Conservation (phyloP, 2,888 invertebrate species). For the Cheilosia vulpina region DNA sequence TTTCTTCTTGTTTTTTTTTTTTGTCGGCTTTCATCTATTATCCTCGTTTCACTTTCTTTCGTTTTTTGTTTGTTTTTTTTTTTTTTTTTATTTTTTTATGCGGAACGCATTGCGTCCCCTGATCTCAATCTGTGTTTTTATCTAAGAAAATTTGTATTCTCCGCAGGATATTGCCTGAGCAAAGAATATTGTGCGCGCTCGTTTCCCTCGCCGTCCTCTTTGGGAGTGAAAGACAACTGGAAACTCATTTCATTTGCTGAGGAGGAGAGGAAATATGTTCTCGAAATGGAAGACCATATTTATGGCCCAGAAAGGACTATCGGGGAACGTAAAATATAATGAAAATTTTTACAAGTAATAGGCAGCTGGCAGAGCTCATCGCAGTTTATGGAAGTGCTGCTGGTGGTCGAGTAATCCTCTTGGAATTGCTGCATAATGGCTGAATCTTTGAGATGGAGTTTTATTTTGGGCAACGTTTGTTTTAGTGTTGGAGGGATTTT, state of each 20-base stretch:
- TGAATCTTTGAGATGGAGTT: constrained; percentile 35
- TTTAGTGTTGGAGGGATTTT: neutral
- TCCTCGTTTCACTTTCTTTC: neutral
- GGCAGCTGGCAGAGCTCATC: constrained; percentile 42
- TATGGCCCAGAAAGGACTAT: constrained; percentile 60
- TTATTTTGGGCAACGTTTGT: neutral
- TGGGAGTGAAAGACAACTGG: constrained; percentile 2
- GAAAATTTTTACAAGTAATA: constrained; percentile 57
- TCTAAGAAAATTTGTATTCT: constrained; percentile 68
- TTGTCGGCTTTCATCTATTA: constrained; percentile 8
- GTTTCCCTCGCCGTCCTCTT: constrained; percentile 29
- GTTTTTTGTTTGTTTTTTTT: neutral
- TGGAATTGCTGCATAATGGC: constrained; percentile 59
- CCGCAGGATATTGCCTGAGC: constrained; percentile 68
- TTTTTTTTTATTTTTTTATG: constrained; percentile 10
- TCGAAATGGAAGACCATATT: constrained; percentile 56
- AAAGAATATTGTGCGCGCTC: constrained; percentile 61
- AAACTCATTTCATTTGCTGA: constrained; percentile 57
- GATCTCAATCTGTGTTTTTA: constrained; percentile 65
- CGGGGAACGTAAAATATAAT: constrained; percentile 70
- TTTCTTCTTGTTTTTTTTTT: neutral
- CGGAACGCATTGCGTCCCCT: constrained; percentile 34
- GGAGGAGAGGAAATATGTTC: constrained; percentile 61
- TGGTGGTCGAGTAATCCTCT: constrained; percentile 61
- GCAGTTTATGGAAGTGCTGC: constrained; percentile 28